Evolutionary conservation across 2,888 invertebrate species (phyloP), one percentile per base, ranked within the genome.

Genomic region (Sclerodermus sp.): DNA sequence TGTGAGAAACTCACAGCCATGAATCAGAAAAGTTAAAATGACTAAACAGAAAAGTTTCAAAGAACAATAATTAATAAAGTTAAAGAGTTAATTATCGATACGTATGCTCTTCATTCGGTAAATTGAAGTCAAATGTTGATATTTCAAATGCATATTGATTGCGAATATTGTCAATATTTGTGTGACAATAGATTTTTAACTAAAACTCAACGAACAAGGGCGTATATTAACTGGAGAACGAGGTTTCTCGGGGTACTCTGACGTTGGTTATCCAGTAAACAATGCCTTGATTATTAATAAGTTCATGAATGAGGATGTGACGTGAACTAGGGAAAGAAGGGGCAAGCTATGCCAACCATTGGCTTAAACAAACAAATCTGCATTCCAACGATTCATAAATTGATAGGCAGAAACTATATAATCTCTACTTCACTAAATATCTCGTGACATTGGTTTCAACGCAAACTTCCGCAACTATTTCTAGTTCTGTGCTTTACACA

Each of bases 261-360:
- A 49, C 53, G 58, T 58, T 58, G 60, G 64, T 61, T 58, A 47
- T 47, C 42, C 51, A 50, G 62, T 68, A 70, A 68, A 67, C 69
- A 69, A 71, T 62, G 68, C 57, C 50, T 60, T 23, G 58, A 57
- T 67, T 60, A 64, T 61, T 64, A 69, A 65, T 66, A 67, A 70
- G 53, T 66, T 62, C 49, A 53, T 45, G 66, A 70, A 70, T 70
- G 71, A 70, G 70, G 71, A 70, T 71, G 70, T 71, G 70, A 71
- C 71, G 70, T 55, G 49, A 53, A 49, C 23, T 23, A 23, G 8
- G 8, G 8, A 8, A 3, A 23, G 23, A 23, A 31, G 17, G 4
- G 23, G 3, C 23, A 5, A 23, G 4, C 3, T 23, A 23, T 23
- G 23, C 8, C 23, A 8, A 23, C 23, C 23, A 23, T 23, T 5